These are phyloP conservation scores for Megaptera novaeangliae DNA, from an alignment of 2,113 vertebrate species.

Conservation along the genomic window DNA sequence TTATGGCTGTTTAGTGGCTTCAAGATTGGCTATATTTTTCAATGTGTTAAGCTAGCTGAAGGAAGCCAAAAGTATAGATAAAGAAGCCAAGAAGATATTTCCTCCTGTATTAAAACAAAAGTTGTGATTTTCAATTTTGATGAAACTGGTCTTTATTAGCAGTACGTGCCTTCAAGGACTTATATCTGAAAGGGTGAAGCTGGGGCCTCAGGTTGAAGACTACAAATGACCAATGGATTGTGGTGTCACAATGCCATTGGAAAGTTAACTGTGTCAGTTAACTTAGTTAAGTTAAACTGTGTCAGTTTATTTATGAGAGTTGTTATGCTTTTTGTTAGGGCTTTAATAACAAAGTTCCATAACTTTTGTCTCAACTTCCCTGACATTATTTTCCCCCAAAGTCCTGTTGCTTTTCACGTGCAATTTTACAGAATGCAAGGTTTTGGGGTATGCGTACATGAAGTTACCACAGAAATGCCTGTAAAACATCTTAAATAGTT, in stretches of 20 bases:
- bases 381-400: neutral
- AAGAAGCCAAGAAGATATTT: neutral
- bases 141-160: neutral
- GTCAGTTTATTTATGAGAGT: neutral
- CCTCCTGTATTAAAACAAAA: neutral
- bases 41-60: neutral
- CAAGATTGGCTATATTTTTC: neutral
- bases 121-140: neutral
- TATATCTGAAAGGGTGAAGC: neutral
- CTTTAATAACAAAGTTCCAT: neutral
- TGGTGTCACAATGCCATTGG: neutral
- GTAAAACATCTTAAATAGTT: neutral
- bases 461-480: neutral
- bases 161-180: neutral
- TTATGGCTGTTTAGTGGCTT: neutral
- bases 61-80: neutral
- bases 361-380: neutral
- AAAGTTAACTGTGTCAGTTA: neutral
- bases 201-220: neutral
- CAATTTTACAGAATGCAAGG: neutral
- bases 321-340: neutral
- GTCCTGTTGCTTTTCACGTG: neutral
- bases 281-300: neutral
- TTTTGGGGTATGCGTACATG: neutral
- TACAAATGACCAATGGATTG: neutral